Base-by-base conservation (phyloP, 2,888 invertebrate species). In the Anoplius nigerrimus region DNA sequence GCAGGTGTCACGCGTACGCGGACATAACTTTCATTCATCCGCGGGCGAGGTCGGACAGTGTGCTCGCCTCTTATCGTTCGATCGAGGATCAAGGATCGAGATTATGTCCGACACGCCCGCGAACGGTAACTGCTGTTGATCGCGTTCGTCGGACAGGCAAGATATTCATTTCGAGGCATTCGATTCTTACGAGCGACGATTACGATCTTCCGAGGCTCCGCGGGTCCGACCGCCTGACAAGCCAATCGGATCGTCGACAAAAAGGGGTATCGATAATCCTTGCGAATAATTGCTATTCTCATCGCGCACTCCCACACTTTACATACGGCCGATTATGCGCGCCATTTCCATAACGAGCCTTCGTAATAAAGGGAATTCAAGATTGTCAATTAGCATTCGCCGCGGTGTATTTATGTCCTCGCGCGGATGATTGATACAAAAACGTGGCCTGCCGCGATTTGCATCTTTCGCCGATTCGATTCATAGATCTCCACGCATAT, bases 261-360 rank as follows among this genome's bases (percentile, higher is more conserved):
- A 20, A 18, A 16, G 2, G 45, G 16, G 48, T 48, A 20, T 16
- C 5, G 20, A 34, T 43, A 42, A 24, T 15, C 46, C 34, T 58
- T 18, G n/a, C 46, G n/a, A 63, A 63, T 58, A 57, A 21, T 54
- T 22, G 11, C 34, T 59, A n/a, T 43, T 43, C 21, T n/a, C 18
- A 16, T 53, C 27, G 3, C 6, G 3, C 6, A 13, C 46, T 24
- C 8, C 20, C 13, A 24, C 18, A 22, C 11, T 13, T 56, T 18
- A 22, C 2, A 22, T 20, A 0, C 2, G 27, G 53, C 48, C 2
- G 27, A 42, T 27, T 24, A 64, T 20, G 45, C 42, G 6, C 18
- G 11, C 15, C 21, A 67, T 68, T 54, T 68, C 11, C 67, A 60
- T 68, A 65, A 64, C 55, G 52, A 11, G 16, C 15, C n/a, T 18